These are phyloP conservation scores for Elmis aenea DNA, from an alignment of 2,888 invertebrate species.

Conservation along the genomic window DNA sequence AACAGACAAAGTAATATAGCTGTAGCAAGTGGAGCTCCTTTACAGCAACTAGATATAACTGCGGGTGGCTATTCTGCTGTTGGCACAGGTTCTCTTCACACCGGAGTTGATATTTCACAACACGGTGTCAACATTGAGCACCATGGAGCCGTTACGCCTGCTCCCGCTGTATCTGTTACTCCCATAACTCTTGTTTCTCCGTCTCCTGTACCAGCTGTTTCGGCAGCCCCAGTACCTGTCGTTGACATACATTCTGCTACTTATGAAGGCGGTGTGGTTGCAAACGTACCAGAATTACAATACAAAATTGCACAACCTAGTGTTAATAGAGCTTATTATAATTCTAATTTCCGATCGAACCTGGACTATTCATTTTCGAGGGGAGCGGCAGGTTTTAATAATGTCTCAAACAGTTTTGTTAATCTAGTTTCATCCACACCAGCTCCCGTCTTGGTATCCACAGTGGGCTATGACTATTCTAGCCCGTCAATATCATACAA, in stretches of 20 bases:
- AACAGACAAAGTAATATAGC: not conserved
- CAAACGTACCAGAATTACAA: conserved; percentile 40
- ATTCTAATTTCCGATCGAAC: conserved; percentile 1
- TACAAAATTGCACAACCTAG: conserved; percentile 27
- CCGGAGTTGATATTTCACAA: conserved; percentile 28
- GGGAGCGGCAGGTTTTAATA: conserved; percentile 17
- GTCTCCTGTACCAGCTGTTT: conserved; percentile 27
- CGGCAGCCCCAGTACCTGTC: conserved; percentile 35
- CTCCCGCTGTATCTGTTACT: conserved; percentile 23
- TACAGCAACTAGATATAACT: conserved; percentile 34
- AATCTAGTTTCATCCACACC: conserved; percentile 28
- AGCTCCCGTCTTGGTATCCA: conserved; percentile 11
- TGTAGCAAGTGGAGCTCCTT: not conserved
- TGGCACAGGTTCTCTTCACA: conserved; percentile 13
- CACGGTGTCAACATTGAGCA: conserved; percentile 26
- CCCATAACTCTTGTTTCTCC: no score
- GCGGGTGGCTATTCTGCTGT: conserved; percentile 40
- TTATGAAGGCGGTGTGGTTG: conserved; percentile 37
- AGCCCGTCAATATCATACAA: not conserved
- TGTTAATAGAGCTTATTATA: not conserved
- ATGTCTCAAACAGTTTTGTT: conserved; percentile 23
- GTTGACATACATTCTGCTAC: conserved; percentile 25
- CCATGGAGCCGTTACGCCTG: conserved; percentile 24
- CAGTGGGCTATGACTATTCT: not conserved
- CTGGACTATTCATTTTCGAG: conserved; percentile 4